phyloP scores from a whole-genome alignment of 2,888 invertebrate genomes.

The Hemicrepidius hirtus region DNA sequence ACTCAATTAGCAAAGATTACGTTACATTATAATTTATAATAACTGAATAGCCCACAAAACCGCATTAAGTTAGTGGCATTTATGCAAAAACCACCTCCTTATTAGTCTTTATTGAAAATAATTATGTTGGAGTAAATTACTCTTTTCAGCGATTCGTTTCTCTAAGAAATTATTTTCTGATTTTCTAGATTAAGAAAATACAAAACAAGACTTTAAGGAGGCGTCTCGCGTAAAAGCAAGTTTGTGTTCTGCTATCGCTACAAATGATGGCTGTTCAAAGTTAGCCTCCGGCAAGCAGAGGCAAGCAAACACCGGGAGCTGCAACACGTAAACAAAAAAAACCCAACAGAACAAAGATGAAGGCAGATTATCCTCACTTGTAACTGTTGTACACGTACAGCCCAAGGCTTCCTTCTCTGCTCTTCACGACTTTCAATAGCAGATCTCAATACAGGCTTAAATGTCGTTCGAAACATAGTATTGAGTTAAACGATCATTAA shows the following conservation, averaged over 20 bases:
- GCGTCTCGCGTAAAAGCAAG: conserved; percentile 23
- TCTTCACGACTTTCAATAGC: conserved; percentile 40
- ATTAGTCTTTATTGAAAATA: conserved; percentile 1
- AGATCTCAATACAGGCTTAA: conserved; percentile 33
- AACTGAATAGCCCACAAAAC: conserved; percentile 34
- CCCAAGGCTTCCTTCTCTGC: conserved; percentile 54
- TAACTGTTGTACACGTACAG: conserved; percentile 58
- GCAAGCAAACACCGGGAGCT: conserved; percentile 71
- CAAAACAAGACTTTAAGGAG: conserved; percentile 9
- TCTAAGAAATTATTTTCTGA: background rate
- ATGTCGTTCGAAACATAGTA: conserved; percentile 1
- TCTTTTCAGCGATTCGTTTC: too few relatives aligned
- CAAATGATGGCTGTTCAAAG: conserved; percentile 70
- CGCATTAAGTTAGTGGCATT: conserved; percentile 13
- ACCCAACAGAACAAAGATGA: conserved; percentile 69
- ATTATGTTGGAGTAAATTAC: too few relatives aligned
- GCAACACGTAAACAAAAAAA: conserved; percentile 71
- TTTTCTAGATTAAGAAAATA: background rate
- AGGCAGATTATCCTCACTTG: conserved; percentile 70
- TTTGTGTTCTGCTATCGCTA: conserved; percentile 65
- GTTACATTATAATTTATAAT: conserved; percentile 42
- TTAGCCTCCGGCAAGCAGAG: conserved; percentile 68
- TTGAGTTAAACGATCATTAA: conserved; percentile 6
- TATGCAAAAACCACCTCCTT: background rate
- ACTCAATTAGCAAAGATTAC: conserved; percentile 47